Evolutionary conservation across 2,113 vertebrate genomes (phyloP).

Genomic region (Sapayoa aenigma): DNA sequence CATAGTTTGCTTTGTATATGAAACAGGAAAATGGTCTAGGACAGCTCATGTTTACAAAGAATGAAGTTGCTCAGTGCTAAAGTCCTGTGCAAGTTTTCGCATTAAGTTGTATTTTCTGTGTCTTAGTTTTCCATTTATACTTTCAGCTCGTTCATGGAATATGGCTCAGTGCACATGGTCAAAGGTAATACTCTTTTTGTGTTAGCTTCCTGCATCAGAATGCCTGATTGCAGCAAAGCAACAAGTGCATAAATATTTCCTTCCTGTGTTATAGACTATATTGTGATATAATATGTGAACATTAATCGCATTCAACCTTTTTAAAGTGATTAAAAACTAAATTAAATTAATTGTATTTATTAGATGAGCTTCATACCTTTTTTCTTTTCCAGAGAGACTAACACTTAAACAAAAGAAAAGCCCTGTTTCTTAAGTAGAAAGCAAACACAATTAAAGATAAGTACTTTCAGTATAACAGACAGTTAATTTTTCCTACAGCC

Average conservation of each 20-base stretch:
- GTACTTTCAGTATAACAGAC: neutral
- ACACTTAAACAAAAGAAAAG: neutral
- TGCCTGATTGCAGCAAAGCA: neutral
- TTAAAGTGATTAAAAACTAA: slow-evolving; percentile 22
- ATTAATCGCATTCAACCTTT: slow-evolving; percentile 31
- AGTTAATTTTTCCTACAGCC: neutral
- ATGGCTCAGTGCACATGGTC: neutral
- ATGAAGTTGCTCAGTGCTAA: neutral
- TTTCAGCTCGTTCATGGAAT: neutral
- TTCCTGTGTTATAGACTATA: neutral
- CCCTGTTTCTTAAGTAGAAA: neutral
- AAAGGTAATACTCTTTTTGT: neutral
- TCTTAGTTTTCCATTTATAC: neutral
- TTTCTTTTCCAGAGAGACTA: neutral
- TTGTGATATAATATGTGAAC: neutral
- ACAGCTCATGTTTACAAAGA: neutral
- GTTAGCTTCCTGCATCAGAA: neutral
- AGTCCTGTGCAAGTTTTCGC: neutral
- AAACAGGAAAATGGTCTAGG: neutral
- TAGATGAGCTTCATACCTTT: slow-evolving; percentile 4
- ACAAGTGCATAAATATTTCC: neutral
- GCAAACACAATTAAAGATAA: neutral
- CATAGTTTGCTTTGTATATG: neutral
- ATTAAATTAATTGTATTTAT: slow-evolving; percentile 40
- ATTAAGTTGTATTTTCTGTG: neutral